Percentiles rank a stretch among this genome's conserved stretches.
These are phyloP conservation scores for Okamejei kenojei DNA, from an alignment of 2,797 vertebrate genomes.

Conservation along the genomic window DNA sequence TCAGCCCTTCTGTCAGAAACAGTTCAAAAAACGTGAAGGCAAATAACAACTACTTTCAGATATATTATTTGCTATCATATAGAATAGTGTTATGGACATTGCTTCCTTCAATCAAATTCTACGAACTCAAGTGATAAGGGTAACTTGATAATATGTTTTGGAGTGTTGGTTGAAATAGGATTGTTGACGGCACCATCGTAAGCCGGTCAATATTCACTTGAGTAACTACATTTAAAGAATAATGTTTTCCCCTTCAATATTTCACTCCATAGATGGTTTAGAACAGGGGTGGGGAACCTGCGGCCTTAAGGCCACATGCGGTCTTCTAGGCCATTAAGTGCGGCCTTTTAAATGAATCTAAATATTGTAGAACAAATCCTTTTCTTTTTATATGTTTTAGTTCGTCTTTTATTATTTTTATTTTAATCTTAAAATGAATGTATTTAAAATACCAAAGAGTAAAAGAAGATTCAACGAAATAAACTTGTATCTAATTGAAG, in stretches of 20 bases:
- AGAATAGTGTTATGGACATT: not conserved
- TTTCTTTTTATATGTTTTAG: too few species aligned
- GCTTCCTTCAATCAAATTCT: not conserved
- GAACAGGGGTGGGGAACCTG: not conserved
- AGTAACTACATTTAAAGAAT: not conserved
- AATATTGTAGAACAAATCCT: too few species aligned
- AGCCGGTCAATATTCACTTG: not conserved
- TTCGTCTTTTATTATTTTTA: too few species aligned
- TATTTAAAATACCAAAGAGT: too few species aligned
- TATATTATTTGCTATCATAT: not conserved
- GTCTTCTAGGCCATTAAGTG: too few species aligned
- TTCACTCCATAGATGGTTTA: not conserved
- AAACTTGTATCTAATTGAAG: too few species aligned
- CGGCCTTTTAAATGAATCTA: too few species aligned
- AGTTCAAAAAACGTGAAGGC: not conserved
- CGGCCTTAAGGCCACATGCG: too few species aligned
- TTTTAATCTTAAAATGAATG: too few species aligned
- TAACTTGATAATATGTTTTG: not conserved
- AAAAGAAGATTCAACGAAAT: too few species aligned
- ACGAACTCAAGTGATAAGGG: not conserved
- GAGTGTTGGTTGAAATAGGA: not conserved
- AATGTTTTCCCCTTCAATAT: not conserved
- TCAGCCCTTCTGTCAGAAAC: not conserved
- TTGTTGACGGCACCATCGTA: too few species aligned
- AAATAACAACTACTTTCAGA: not conserved